Percentiles rank a stretch among this genome's conserved stretches.
Conservation (phyloP, 2,113 vertebrate genomes). For the Colistium nudipinnis region DNA sequence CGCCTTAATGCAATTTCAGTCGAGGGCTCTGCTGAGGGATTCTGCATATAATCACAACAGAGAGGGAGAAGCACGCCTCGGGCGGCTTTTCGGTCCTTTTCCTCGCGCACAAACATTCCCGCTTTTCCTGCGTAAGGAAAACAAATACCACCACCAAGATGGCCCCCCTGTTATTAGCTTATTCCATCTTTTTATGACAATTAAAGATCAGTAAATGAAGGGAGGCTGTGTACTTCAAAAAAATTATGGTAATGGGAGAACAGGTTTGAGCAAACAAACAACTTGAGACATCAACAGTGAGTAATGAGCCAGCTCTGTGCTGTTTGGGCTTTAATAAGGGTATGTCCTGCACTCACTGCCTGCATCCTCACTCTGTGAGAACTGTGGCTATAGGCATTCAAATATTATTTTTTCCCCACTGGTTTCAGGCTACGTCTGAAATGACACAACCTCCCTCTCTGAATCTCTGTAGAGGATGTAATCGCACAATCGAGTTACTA, state of each 20-base stretch:
- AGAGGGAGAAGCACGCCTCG: not conserved
- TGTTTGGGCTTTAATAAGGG: not conserved
- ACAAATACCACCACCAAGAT: constrained; percentile 35
- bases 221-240: constrained; percentile 37
- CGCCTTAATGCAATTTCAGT: constrained; percentile 5
- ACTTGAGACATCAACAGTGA: not conserved
- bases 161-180: constrained; percentile 13
- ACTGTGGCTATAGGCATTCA: not conserved
- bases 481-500: too few species aligned
- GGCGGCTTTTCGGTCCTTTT: constrained; percentile 36
- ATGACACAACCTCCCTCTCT: too few species aligned
- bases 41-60: not conserved
- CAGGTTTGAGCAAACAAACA: constrained; percentile 9
- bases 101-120: constrained; percentile 22
- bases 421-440: too few species aligned
- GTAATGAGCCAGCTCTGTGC: not conserved
- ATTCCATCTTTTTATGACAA: constrained; percentile 42
- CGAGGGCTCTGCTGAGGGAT: constrained; percentile 9
- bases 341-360: not conserved
- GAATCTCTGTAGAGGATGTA: too few species aligned
- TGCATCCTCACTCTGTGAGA: not conserved
- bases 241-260: constrained; percentile 40
- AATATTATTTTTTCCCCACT: too few species aligned
- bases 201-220: constrained; percentile 32
- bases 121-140: constrained; percentile 34